Base-by-base conservation (phyloP, 2,113 vertebrate genomes). In the Eidolon helvum region DNA sequence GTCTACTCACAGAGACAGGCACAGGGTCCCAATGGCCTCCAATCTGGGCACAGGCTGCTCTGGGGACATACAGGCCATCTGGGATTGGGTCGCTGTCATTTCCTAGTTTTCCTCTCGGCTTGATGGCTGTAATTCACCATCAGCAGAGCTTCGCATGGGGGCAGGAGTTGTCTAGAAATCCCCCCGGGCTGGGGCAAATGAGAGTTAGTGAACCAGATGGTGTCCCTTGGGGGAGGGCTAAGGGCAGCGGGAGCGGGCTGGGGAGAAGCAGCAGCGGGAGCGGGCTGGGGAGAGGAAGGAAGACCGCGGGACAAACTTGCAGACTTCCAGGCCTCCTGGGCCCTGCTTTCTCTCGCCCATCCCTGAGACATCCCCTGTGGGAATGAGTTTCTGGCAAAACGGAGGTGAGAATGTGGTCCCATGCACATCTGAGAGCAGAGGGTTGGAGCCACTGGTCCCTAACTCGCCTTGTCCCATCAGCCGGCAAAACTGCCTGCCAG, bases 401-500 rank as follows among this genome's bases (percentile, higher is more conserved):
- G 9, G 7, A 30, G 78, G 2, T 24, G 50, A 66, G 61, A 19
- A 11, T 0, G 0, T 21, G 79, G 57, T 24, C 61, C 61, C 21
- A 0, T 1, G 26, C 0, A 0, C 6, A 69, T 28, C 38, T 22
- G 24, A 33, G 43, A 35, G 48, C 2, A 0, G 2, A 3, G 26
- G 35, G 21, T 40, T 55, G 2, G 2, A 65, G n/a, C 84, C 38
- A 2, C 15, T 0, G 7, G 75, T 40, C 2, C 71, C 93, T 89
- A 55, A 87, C 28, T 66, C 87, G 2, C 69, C 21, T n/a, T 72
- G 30, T 91, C 86, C 66, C 75, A 50, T 87, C 84, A 98, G 98
- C 65, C 3, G 97, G 98, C 61, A 96, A 38, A 63, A 98, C 97
- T 1, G 0, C 45, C 83, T 98, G 98, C 96, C 95, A 98, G 26